These are phyloP conservation scores for Bovichtus variegatus DNA, from an alignment of 2,797 vertebrate genomes.

Conservation along the genomic window DNA sequence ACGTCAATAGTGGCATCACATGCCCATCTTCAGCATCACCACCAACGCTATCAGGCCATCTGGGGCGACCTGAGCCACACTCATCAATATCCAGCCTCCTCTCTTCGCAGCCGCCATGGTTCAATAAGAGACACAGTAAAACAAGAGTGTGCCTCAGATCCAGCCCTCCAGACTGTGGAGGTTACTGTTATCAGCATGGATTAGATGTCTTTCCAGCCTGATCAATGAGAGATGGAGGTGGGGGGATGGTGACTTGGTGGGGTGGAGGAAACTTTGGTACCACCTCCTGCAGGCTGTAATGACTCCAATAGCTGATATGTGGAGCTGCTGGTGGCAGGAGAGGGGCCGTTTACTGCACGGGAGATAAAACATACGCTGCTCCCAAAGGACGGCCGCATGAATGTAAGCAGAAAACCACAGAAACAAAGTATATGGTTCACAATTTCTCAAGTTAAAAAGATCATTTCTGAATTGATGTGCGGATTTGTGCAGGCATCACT, in stretches of 20 bases:
- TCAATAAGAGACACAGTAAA: constrained; percentile 50
- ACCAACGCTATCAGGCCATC: constrained; percentile 19
- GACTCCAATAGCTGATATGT: constrained; percentile 64
- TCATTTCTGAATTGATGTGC: background rate
- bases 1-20: constrained; percentile 60
- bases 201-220: constrained; percentile 59
- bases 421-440: too few relatives aligned
- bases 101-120: constrained; percentile 21
- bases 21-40: constrained; percentile 28
- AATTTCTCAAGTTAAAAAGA: constrained; percentile 17
- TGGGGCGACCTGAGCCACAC: constrained; percentile 44
- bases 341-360: constrained; percentile 23
- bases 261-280: constrained; percentile 53
- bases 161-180: constrained; percentile 43
- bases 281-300: constrained; percentile 58
- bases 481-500: background rate
- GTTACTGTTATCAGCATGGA: constrained; percentile 71
- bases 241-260: constrained; percentile 19
- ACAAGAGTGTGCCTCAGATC: constrained; percentile 37
- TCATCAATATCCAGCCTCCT: constrained; percentile 47
- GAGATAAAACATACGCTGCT: constrained; percentile 57
- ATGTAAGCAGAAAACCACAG: constrained; percentile 16
- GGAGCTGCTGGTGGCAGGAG: constrained; percentile 38
- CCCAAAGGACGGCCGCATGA: constrained; percentile 11
- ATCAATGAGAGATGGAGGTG: constrained; percentile 66